Evolutionary conservation across 2,888 invertebrate species (phyloP).

Genomic region (Ennomos erosarius): DNA sequence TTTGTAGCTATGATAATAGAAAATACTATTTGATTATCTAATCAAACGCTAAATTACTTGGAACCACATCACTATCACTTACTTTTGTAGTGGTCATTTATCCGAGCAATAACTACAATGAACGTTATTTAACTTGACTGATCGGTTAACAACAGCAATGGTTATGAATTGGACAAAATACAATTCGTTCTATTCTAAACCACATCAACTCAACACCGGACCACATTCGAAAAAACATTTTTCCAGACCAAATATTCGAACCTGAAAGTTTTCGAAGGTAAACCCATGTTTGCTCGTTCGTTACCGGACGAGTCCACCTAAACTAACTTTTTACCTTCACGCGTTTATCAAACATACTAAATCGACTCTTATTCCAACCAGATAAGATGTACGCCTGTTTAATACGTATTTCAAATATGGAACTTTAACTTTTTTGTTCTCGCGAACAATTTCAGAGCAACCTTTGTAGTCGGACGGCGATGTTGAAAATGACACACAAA

Average conservation of each 20-base stretch:
- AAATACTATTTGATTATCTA: no score
- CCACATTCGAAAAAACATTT: conserved; percentile 29
- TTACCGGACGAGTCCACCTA: conserved; percentile 29
- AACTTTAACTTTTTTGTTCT: conserved; percentile 35
- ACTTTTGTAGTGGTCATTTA: no score
- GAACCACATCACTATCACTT: no score
- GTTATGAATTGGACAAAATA: no score
- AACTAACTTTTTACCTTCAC: conserved; percentile 26
- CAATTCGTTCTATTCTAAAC: no score
- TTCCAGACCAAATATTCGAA: conserved; percentile 32
- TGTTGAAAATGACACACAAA: conserved; percentile 32
- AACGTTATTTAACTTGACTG: no score
- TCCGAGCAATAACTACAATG: no score
- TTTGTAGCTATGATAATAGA: no score
- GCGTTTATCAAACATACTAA: conserved; percentile 13
- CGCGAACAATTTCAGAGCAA: conserved; percentile 31
- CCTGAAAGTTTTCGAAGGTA: conserved; percentile 36
- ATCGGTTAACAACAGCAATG: no score
- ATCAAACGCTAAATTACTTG: no score
- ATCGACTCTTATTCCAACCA: conserved; percentile 7
- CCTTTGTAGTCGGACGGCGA: conserved; percentile 32
- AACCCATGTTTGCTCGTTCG: conserved; percentile 36
- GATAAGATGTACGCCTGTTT: conserved; percentile 17
- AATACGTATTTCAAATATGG: conserved; percentile 18
- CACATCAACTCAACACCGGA: not conserved